Conservation (phyloP, 2,888 invertebrate genomes). For the Phyto melanocephala region DNA sequence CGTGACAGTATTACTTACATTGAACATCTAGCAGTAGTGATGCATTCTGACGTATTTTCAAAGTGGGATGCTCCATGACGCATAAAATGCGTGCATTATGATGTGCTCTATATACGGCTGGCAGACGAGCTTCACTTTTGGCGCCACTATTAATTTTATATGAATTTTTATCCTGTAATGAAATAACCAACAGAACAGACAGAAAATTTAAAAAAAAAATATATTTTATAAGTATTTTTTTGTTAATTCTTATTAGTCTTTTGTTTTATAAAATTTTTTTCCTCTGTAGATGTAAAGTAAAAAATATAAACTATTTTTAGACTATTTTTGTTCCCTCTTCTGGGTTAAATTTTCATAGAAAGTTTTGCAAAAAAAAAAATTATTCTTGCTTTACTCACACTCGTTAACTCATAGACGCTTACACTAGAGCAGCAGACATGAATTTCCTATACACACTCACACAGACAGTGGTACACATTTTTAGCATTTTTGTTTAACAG, state of each 20-base stretch:
- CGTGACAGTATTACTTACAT: conserved; percentile 74
- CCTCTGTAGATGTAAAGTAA: neutral
- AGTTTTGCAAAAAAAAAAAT: conserved; percentile 7
- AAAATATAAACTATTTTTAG: conserved; percentile 22
- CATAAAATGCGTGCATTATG: conserved; percentile 93
- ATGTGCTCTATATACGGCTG: conserved; percentile 88
- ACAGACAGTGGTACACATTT: conserved; percentile 35
- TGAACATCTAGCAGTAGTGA: conserved; percentile 79
- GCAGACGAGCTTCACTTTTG: conserved; percentile 84
- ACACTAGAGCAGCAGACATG: neutral
- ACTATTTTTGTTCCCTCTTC: neutral
- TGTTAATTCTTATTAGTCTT: neutral
- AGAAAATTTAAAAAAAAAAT: neutral
- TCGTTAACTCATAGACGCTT: neutral
- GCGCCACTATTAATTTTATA: conserved; percentile 80
- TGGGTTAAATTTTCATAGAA: neutral
- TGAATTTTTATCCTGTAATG: conserved; percentile 75
- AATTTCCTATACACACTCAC: neutral
- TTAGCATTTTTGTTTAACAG: conserved; percentile 57
- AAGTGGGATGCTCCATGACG: conserved; percentile 85
- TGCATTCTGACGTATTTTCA: conserved; percentile 79
- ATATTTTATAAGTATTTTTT: neutral
- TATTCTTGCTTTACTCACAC: neutral
- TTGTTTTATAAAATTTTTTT: neutral
- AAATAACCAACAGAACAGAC: conserved; percentile 19